Conservation (phyloP, 1,140 invertebrate genomes). For the Gonatopus flavifemur region DNA sequence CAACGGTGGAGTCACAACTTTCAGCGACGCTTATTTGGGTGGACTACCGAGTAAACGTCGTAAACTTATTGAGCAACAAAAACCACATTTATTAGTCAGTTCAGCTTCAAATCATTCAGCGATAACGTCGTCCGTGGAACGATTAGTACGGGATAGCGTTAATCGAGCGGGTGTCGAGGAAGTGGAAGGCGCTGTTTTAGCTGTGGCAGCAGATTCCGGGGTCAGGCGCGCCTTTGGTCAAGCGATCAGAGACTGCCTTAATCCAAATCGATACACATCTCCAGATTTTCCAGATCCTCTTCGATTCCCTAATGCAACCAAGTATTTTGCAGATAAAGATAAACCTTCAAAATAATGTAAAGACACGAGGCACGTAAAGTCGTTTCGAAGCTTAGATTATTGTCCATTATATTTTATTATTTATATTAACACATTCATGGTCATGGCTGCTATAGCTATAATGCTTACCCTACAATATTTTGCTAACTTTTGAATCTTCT, state of each 20-base stretch:
- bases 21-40: constrained; percentile 82
- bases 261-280: constrained; percentile 39
- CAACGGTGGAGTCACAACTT: constrained; percentile 57
- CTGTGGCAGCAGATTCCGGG: constrained; percentile 46
- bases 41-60: constrained; percentile 80
- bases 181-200: constrained; percentile 48
- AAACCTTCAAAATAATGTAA: constrained; percentile 37
- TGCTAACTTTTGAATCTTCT: too few relatives aligned
- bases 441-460: too few relatives aligned
- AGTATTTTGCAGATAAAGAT: constrained; percentile 46
- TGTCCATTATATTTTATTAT: too few relatives aligned
- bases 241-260: constrained; percentile 51
- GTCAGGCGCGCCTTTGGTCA: constrained; percentile 53
- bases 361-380: too few relatives aligned
- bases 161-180: constrained; percentile 46
- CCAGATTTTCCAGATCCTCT: constrained; percentile 49
- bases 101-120: constrained; percentile 43
- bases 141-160: constrained; percentile 48
- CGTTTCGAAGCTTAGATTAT: too few relatives aligned
- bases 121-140: constrained; percentile 48
- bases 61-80: constrained; percentile 65
- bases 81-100: constrained; percentile 46
- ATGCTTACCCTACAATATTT: too few relatives aligned
- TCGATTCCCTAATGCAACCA: constrained; percentile 54
- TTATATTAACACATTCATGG: too few relatives aligned